A percentile compares a stretch with the other conserved stretches of the same genome.
Conservation (phyloP, 2,797 vertebrate genomes). For the Kryptolebias ocellatus region DNA sequence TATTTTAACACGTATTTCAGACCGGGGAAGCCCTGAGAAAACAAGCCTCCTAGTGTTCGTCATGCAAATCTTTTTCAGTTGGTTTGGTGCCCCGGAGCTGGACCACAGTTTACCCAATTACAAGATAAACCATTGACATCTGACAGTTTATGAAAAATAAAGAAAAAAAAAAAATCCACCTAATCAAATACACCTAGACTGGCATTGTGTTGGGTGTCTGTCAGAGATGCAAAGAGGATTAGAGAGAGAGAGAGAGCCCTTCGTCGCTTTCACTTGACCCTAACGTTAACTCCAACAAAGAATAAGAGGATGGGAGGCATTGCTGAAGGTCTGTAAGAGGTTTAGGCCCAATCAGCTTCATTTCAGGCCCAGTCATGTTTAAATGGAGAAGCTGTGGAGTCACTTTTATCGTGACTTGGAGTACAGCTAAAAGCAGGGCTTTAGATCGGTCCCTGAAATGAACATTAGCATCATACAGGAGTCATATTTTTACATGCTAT, state of each 20-base stretch:
- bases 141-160: slow-evolving; percentile 47
- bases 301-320: slow-evolving; percentile 57
- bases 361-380: slow-evolving; percentile 21
- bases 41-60: slow-evolving; percentile 50
- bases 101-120: slow-evolving; percentile 32
- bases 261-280: slow-evolving; percentile 24
- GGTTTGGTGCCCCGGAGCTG: slow-evolving; percentile 36
- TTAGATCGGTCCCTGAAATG: not conserved
- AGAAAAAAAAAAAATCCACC: slow-evolving; percentile 27
- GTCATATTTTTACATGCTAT: not conserved
- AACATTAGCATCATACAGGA: not conserved
- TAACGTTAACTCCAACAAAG: slow-evolving; percentile 15
- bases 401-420: not conserved
- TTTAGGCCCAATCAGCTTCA: slow-evolving; percentile 65
- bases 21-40: slow-evolving; percentile 45
- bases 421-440: too few species aligned
- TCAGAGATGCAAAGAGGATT: slow-evolving; percentile 12
- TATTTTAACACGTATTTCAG: slow-evolving; percentile 27
- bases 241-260: slow-evolving; percentile 20
- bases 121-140: slow-evolving; percentile 46
- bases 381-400: slow-evolving; percentile 11
- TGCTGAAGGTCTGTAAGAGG: slow-evolving; percentile 56
- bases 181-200: slow-evolving; percentile 41
- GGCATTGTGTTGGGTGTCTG: not conserved
- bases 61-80: slow-evolving; percentile 52